phyloP scores from a whole-genome alignment of 1,140 invertebrate species.

The Belonocnema kinseyi region DNA sequence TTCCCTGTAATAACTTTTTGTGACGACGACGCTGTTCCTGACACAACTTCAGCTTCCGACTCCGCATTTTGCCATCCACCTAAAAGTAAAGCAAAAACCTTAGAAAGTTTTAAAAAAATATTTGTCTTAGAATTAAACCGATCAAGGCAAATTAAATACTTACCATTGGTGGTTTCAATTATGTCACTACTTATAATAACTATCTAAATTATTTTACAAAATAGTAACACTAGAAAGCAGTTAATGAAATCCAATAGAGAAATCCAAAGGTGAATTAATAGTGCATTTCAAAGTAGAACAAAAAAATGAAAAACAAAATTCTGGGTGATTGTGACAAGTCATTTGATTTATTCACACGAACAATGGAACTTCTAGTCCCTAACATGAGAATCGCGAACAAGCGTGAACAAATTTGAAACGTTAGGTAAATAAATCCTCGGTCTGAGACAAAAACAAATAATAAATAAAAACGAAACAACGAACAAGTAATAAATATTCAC shows the following conservation, averaged over 20 bases:
- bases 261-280: too few relatives aligned
- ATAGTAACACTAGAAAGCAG: too few relatives aligned
- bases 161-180: not conserved
- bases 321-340: not conserved
- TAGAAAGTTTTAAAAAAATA: not conserved
- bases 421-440: not conserved
- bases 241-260: too few relatives aligned
- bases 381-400: not conserved
- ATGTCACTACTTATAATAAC: too few relatives aligned
- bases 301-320: not conserved
- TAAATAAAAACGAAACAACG: slow-evolving; percentile 35
- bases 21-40: slow-evolving; percentile 3
- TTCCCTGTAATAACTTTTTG: not conserved
- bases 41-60: not conserved
- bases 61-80: slow-evolving; percentile 6
- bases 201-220: too few relatives aligned
- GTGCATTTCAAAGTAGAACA: too few relatives aligned
- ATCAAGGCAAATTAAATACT: not conserved
- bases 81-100: not conserved
- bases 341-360: too few relatives aligned
- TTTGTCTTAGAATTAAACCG: not conserved
- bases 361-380: not conserved
- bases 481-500: slow-evolving; percentile 32
- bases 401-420: not conserved
- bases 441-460: slow-evolving; percentile 37